Percentiles rank a stretch among this genome's conserved stretches.
These are phyloP conservation scores for Diachasmimorpha longicaudata DNA, from an alignment of 1,140 invertebrate species.

Conservation along the genomic window DNA sequence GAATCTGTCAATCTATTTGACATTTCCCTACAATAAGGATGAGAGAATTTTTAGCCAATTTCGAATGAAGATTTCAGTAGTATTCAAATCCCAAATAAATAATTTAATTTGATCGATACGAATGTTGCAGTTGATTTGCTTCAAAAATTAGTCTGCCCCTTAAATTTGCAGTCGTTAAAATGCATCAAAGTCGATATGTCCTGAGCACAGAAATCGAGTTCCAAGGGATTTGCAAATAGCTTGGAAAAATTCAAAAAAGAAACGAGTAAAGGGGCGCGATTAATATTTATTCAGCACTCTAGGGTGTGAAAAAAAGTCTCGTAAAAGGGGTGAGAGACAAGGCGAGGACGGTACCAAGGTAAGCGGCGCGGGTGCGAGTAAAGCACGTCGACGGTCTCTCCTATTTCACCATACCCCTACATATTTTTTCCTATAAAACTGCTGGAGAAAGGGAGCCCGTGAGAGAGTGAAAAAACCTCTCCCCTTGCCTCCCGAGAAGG, in stretches of 20 bases:
- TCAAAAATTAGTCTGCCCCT: neutral
- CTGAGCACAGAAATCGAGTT: neutral
- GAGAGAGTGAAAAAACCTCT: neutral
- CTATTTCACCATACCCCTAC: neutral
- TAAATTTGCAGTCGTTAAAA: neutral
- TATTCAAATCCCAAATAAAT: no score
- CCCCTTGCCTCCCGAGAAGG: neutral
- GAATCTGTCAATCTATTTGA: no score
- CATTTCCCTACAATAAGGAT: no score
- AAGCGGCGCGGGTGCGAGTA: slow-evolving; percentile 11
- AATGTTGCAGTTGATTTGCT: no score
- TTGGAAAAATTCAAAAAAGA: neutral
- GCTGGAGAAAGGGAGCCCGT: neutral
- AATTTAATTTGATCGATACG: no score
- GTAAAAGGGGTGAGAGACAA: neutral
- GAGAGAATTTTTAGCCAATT: no score
- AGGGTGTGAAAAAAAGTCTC: neutral
- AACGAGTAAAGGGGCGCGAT: neutral
- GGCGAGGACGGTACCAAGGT: slow-evolving; percentile 13
- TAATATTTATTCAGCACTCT: neutral
- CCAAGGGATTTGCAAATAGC: neutral
- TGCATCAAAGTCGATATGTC: neutral
- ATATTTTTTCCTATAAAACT: neutral
- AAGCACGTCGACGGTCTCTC: neutral
- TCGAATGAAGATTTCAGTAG: no score